Evolutionary conservation across 1,140 invertebrate genomes (phyloP), one percentile per base, ranked within the genome.

Genomic region (Gryon sp.): DNA sequence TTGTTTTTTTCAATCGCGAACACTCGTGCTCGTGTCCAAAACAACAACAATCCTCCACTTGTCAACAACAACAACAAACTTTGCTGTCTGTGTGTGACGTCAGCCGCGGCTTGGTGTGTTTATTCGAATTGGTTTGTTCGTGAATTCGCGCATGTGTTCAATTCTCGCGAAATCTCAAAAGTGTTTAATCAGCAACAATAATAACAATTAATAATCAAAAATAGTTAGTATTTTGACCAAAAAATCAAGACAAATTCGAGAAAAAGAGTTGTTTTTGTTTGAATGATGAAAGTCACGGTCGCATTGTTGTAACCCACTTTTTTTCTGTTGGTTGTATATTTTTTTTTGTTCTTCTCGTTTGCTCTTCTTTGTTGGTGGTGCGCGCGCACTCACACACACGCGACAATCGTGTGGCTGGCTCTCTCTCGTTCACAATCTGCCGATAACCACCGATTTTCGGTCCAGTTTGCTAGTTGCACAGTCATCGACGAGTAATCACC

Each of bases 1-100:
- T 70, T 74, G 78, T 84, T 80, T 78, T 80, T 79, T 70, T 79
- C 76, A n/a, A n/a, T 70, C 74, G 57, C 45, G 57, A 80, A 9
- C 11, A 2, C 53, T 83, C 80, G 81, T 80, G 72, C n/a, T n/a
- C n/a, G n/a, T 74, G 70, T 72, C 79, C 19, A 81, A 82, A 81
- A 82, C 82, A 85, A 85, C 83, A 82, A 83, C 79, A 84, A 82
- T 62, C 55, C 41, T 55, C 4, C 18, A 22, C 11, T 18, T 16
- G 16, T 14, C 26, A 14, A 43, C 48, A 20, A 63, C 43, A 30
- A 41, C 52, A 66, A 46, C 19, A 45, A 41, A 26, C 32, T 15
- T n/a, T 19, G 18, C 3, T 18, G 19, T 60, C 36, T 19, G 7
- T n/a, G 4, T 43, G 15, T 59, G 26, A 53, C 45, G 60, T 66